These are phyloP conservation scores for Aulostomus chinensis DNA, from an alignment of 2,797 vertebrate genomes.

Conservation along the genomic window DNA sequence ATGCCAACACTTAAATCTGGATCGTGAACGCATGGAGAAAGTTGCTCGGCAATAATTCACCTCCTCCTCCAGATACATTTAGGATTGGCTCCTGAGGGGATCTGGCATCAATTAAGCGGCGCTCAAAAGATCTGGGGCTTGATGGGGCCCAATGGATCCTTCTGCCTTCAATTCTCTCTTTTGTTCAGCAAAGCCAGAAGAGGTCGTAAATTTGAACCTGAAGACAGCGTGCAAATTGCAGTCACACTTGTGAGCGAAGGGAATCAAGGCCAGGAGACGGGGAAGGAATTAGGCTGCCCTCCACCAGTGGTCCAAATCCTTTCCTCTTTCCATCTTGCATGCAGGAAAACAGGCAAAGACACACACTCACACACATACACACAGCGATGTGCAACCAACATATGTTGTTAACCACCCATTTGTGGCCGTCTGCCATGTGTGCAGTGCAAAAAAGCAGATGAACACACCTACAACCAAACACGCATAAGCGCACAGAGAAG, in stretches of 20 bases:
- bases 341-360: conserved; percentile 14
- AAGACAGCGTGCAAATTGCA: conserved; percentile 81
- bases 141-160: conserved; percentile 70
- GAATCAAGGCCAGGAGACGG: conserved; percentile 67
- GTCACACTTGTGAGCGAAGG: conserved; percentile 72
- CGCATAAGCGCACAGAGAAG: conserved; percentile 7
- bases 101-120: conserved; percentile 81
- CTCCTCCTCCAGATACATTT: conserved; percentile 53
- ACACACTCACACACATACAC: conserved; percentile 12
- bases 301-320: conserved; percentile 47
- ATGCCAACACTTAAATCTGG: conserved; percentile 62
- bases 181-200: conserved; percentile 71
- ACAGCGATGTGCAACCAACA: conserved; percentile 26
- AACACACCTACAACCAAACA: conserved; percentile 45
- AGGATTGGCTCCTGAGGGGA: conserved; percentile 61
- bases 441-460: conserved; percentile 22
- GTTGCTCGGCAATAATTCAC: conserved; percentile 59
- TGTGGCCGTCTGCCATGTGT: conserved; percentile 16
- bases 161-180: conserved; percentile 73
- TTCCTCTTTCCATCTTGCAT: conserved; percentile 38
- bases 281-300: conserved; percentile 60
- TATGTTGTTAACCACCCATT: conserved; percentile 33
- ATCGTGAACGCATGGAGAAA: conserved; percentile 57
- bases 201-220: conserved; percentile 77
- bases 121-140: conserved; percentile 61